Base-by-base conservation (phyloP, 2,797 vertebrate species). In the Podargus strigoides region DNA sequence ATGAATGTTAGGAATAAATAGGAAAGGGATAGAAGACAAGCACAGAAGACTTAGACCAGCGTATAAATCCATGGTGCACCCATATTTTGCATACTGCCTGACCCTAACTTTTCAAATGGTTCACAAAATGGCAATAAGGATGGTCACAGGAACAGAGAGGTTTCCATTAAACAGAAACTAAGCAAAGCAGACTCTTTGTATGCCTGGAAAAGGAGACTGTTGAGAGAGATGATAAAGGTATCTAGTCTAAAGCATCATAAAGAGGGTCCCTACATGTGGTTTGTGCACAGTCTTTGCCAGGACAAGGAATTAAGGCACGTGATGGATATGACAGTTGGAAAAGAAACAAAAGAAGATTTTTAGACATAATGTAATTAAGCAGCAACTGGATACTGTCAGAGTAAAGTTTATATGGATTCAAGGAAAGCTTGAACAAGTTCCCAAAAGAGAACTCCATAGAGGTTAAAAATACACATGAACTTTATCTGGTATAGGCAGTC, bases 161-260 rank as follows among this genome's bases (percentile, higher is more conserved):
- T 79, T 88, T 94, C 80, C 63, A 62, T 90, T 81, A 75, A 88
- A 90, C 88, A 77, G 77, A 91, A 81, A 16, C 73, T 84, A 86
- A 86, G 60, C 53, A 62, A 91, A 94, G 78, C 66, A 41, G 60
- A 68, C 12, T 86, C 66, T 89, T 94, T 87, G 42, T 90, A 32
- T 46, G 56, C 74, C 70, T 76, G 22, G 89, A 69, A 85, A 89
- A 66, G 46, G 36, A 66, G 74, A 60, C 37, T 81, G 47, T 56
- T 95, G 86, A 44, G 77, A 78, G 55, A 87, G n/a, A 53, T 66
- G 75, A 69, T 76, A 76, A 85, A 92, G 63, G 36, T 85, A 12
- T 69, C 42, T 76, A 10, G 58, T 82, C 70, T 85, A 87, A 95
- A 69, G 50, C 64, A 52, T 49, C 56, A 14, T 15, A 70, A 85